Conservation (phyloP, 2,113 vertebrate genomes). For the Grallaria varia region DNA sequence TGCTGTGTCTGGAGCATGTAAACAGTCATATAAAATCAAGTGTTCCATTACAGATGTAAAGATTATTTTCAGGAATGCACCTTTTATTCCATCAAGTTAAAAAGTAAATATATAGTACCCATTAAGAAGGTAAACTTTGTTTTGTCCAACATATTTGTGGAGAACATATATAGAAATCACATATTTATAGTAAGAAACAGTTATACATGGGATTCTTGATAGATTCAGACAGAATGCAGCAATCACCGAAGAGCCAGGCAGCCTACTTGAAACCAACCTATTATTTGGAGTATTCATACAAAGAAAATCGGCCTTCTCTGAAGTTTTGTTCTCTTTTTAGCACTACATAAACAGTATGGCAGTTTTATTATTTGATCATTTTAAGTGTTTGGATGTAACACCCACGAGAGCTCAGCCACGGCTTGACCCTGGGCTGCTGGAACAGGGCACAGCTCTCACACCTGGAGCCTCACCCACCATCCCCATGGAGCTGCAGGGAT, state of each 20-base stretch:
- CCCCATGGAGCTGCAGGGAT: background rate
- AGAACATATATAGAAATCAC: constrained; percentile 1
- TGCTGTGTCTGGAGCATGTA: background rate
- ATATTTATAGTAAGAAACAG: constrained; percentile 31
- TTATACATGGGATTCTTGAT: constrained; percentile 7
- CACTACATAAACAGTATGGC: constrained; percentile 58
- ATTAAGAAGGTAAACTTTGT: constrained; percentile 25
- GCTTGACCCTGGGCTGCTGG: background rate
- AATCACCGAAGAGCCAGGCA: constrained; percentile 61
- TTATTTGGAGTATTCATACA: constrained; percentile 75
- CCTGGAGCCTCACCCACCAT: background rate
- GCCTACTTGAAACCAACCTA: constrained; percentile 68
- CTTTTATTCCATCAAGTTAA: background rate
- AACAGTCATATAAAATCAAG: background rate
- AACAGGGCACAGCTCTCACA: background rate
- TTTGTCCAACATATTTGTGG: constrained; percentile 26
- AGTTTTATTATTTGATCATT: constrained; percentile 74
- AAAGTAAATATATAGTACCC: background rate
- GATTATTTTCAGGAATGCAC: background rate
- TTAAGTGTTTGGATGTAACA: constrained; percentile 51
- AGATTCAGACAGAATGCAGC: constrained; percentile 18
- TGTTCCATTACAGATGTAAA: background rate
- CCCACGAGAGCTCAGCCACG: background rate
- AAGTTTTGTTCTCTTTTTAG: constrained; percentile 72
- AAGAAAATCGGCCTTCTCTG: constrained; percentile 14